Conservation (phyloP, 2,888 invertebrate genomes). For the Drosophila percnosoma region DNA sequence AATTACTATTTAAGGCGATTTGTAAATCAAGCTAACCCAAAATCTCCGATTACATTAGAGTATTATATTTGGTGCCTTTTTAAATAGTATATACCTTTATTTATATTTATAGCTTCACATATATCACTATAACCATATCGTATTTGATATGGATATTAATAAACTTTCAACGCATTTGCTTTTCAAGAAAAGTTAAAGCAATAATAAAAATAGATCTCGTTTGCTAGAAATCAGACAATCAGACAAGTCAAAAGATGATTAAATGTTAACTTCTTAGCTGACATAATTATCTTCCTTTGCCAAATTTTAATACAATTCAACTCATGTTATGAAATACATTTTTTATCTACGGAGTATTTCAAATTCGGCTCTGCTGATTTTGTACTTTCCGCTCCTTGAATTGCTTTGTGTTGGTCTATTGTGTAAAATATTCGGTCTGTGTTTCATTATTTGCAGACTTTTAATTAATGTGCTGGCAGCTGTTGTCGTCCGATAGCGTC, state of each 20-base stretch:
- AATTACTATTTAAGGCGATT: not conserved
- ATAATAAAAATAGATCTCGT: rapidly evolving
- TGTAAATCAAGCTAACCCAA: not conserved
- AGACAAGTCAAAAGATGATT: not conserved
- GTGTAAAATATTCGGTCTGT: constrained; percentile 36
- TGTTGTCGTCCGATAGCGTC: constrained; percentile 9
- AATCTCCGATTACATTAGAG: not conserved
- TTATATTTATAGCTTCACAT: not conserved
- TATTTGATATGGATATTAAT: not conserved
- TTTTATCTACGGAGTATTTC: constrained; percentile 10
- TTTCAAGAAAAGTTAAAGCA: not conserved
- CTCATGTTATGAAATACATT: not conserved
- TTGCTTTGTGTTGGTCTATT: constrained; percentile 26
- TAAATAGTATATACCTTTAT: not conserved
- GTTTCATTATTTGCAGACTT: constrained; percentile 74
- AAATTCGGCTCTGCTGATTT: not conserved
- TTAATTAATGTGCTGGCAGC: constrained; percentile 62
- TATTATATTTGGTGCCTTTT: not conserved
- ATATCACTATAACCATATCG: not conserved
- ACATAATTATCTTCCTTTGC: not conserved
- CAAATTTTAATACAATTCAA: not conserved
- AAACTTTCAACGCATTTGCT: not conserved
- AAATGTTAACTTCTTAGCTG: not conserved
- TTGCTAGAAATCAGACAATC: not conserved
- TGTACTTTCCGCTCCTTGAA: not conserved